Base-by-base conservation (phyloP, 1,140 invertebrate genomes). In the Drosophila equinoxialis region DNA sequence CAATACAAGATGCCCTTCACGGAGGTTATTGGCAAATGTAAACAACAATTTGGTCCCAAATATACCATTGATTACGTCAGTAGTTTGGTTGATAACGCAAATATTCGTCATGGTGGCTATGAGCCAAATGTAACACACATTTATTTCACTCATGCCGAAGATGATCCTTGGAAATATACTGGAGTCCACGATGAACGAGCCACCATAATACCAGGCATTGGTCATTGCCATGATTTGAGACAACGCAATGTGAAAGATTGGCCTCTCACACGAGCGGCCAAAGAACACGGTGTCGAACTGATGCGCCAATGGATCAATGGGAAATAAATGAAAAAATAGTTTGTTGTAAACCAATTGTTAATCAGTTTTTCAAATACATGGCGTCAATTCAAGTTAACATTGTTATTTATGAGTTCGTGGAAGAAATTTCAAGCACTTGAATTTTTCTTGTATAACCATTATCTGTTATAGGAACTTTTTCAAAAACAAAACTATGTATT, bases 81-180 rank as follows among this genome's bases (percentile, higher is more conserved):
- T 45, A n/a, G 11, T 4, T 55, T 61, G 37, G 26, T 74, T 17
- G 72, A 74, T 13, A 13, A 71, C 23, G 14, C 57, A 1, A 74
- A 42, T 48, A 14, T 4, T 0, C 77, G 93, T 30, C 95, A 94
- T 77, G 94, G 94, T 2, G 94, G 93, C 1, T 69, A 91, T 10
- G 41, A 90, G 11, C 94, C 94, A 0, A 90, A 93, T 14, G 91
- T 94, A 5, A 93, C 92, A 65, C 94, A 94, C 65, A 94, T 95
- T 1, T 93, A 95, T 51, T 94, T 94, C 68, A 93, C 94, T n/a
- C 94, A 95, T 77, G 94, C 94, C 14, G 81, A 91, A 59, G 82
- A 94, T 13, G 94, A 95, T 85, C 95, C 95, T 1, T 95, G 94
- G 94, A 51, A 63, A 30, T 65, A 23, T 30, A 33, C 17, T 23